A percentile compares a stretch with the other conserved stretches of the same genome.
These are phyloP conservation scores for Siniperca scherzeri DNA, from an alignment of 2,797 vertebrate species.

Conservation along the genomic window DNA sequence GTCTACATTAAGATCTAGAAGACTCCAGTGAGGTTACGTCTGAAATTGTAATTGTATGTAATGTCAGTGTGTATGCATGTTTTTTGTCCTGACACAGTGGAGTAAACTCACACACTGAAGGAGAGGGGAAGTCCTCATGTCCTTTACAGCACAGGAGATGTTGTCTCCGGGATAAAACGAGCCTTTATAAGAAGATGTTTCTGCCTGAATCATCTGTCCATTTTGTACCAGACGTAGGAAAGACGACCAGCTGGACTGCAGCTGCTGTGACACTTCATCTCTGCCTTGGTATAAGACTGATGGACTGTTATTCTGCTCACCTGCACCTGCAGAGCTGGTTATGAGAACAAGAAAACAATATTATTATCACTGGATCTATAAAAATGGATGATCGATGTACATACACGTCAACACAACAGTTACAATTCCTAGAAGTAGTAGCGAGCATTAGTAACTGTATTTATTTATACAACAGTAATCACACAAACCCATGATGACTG, in stretches of 20 bases:
- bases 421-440: not conserved
- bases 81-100: too few relatives aligned
- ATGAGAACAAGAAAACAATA: too few relatives aligned
- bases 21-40: too few relatives aligned
- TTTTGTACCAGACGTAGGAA: constrained; percentile 20
- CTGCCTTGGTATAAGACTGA: too few relatives aligned
- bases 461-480: too few relatives aligned
- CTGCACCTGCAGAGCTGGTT: not conserved
- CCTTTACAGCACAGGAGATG: not conserved
- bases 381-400: not conserved
- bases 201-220: too few relatives aligned
- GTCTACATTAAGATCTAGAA: too few relatives aligned
- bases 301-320: not conserved
- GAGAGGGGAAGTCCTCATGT: too few relatives aligned
- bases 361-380: not conserved
- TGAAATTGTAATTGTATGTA: too few relatives aligned
- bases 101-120: too few relatives aligned
- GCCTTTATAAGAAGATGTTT: not conserved
- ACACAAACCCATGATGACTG: not conserved
- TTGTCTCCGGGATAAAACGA: not conserved
- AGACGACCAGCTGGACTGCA: not conserved
- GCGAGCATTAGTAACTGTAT: not conserved
- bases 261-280: too few relatives aligned
- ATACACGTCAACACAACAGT: not conserved
- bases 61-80: too few relatives aligned